These are phyloP conservation scores for Rhabditophanes sp. DNA, from an alignment of 2,888 invertebrate species.

Conservation along the genomic window DNA sequence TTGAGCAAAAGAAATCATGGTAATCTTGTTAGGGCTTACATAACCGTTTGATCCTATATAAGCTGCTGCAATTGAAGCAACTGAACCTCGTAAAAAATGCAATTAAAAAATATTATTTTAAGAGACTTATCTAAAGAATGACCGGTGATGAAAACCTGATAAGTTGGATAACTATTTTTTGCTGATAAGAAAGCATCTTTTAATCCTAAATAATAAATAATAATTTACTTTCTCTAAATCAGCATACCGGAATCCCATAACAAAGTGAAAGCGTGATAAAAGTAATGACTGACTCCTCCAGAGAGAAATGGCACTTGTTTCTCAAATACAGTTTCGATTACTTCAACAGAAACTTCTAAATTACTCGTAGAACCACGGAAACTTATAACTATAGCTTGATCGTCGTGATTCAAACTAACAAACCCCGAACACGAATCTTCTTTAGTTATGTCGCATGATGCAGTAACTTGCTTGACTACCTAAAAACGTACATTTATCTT, in stretches of 20 bases:
- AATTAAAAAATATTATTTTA: constrained; percentile 1
- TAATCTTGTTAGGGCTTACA: too few species aligned
- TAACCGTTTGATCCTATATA: too few species aligned
- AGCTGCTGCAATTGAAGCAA: constrained; percentile 7
- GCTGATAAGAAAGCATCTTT: constrained; percentile 17
- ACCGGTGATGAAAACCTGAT: constrained; percentile 20
- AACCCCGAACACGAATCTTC: too few species aligned
- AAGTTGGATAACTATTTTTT: constrained; percentile 18
- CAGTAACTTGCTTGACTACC: too few species aligned
- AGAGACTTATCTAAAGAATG: constrained; percentile 8
- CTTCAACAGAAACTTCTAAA: constrained; percentile 21
- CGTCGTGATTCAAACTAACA: too few species aligned
- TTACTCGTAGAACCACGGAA: too few species aligned
- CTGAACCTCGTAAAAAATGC: constrained; percentile 4
- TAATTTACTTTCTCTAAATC: constrained; percentile 17
- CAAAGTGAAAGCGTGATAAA: constrained; percentile 24
- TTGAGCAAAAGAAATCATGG: too few species aligned
- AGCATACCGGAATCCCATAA: constrained; percentile 25
- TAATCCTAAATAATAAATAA: constrained; percentile 32
- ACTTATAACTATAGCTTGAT: too few species aligned
- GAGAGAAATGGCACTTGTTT: constrained; percentile 5
- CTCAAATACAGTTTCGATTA: constrained; percentile 16
- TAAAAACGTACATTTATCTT: too few species aligned
- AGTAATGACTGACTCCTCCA: constrained; percentile 29
- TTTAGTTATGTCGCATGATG: too few species aligned